phyloP scores from a whole-genome alignment of 2,113 vertebrate genomes.

The Microcebus ravelobensis region DNA sequence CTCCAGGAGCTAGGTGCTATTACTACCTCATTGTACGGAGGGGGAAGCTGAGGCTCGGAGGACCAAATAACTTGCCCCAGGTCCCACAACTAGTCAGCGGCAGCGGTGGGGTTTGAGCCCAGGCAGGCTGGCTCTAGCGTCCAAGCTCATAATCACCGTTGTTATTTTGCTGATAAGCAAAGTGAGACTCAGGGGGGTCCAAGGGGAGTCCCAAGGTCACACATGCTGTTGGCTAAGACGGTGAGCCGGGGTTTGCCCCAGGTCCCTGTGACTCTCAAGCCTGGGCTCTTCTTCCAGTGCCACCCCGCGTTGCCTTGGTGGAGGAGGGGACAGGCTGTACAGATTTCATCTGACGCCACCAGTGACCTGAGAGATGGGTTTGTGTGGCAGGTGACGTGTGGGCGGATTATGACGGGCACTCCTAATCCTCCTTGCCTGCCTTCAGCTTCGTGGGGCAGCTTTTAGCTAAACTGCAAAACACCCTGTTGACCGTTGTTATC shows the following conservation, averaged over 20 bases:
- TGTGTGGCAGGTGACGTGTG: background rate
- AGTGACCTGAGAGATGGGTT: background rate
- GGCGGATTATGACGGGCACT: accelerated
- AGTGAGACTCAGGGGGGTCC: background rate
- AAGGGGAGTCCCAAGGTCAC: background rate
- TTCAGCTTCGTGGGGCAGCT: background rate
- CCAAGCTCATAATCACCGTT: background rate
- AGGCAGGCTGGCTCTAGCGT: background rate
- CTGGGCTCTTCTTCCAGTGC: background rate
- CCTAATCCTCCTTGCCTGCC: background rate
- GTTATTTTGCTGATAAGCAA: background rate
- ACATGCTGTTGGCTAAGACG: background rate
- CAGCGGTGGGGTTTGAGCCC: background rate
- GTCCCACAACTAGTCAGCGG: accelerated
- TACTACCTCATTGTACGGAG: background rate
- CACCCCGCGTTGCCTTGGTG: background rate
- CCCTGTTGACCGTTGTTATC: background rate
- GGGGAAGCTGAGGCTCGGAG: background rate
- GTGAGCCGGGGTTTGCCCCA: background rate
- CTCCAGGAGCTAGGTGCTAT: background rate
- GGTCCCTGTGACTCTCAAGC: background rate
- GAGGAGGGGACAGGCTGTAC: too few species aligned
- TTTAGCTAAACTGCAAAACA: background rate
- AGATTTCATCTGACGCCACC: too few species aligned
- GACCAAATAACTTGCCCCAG: too few species aligned